Evolutionary conservation across 2,797 vertebrate genomes (phyloP).

Genomic region (Astyanax mexicanus): DNA sequence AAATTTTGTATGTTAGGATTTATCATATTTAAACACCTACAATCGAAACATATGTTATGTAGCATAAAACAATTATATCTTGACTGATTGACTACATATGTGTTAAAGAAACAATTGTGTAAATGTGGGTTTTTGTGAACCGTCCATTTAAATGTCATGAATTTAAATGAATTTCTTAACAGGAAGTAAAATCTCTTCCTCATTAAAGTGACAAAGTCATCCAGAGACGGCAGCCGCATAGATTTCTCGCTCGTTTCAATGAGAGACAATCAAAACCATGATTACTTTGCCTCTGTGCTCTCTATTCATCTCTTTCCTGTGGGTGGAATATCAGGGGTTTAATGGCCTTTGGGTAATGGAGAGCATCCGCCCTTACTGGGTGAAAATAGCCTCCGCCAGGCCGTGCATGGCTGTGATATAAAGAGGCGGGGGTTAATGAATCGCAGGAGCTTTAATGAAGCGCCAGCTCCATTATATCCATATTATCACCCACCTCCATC

Average conservation of each 20-base stretch:
- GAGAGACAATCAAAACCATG: conserved; percentile 29
- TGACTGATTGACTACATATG: no score
- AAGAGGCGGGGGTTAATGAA: conserved; percentile 33
- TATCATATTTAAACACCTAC: no score
- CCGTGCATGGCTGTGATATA: background rate
- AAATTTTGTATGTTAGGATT: no score
- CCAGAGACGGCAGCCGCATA: background rate
- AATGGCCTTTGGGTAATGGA: conserved; percentile 48
- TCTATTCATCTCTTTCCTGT: conserved; percentile 8
- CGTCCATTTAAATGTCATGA: background rate
- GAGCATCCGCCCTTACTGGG: background rate
- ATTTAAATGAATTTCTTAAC: background rate
- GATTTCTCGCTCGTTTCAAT: conserved; percentile 19
- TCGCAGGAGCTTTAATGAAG: conserved; percentile 37
- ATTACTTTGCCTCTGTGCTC: conserved; percentile 33
- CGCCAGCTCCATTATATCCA: conserved; percentile 35
- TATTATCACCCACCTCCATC: conserved; percentile 43
- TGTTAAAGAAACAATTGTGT: background rate
- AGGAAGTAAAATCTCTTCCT: conserved; percentile 9
- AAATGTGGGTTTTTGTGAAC: background rate
- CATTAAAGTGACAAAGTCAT: conserved; percentile 19
- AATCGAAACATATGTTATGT: no score
- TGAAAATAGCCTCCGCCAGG: conserved; percentile 42
- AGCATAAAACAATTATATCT: no score
- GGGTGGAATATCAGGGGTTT: conserved; percentile 37